Percentiles rank a stretch among this genome's conserved stretches.
phyloP scores from a whole-genome alignment of 2,113 vertebrate genomes.

The Empidonax alnorum region DNA sequence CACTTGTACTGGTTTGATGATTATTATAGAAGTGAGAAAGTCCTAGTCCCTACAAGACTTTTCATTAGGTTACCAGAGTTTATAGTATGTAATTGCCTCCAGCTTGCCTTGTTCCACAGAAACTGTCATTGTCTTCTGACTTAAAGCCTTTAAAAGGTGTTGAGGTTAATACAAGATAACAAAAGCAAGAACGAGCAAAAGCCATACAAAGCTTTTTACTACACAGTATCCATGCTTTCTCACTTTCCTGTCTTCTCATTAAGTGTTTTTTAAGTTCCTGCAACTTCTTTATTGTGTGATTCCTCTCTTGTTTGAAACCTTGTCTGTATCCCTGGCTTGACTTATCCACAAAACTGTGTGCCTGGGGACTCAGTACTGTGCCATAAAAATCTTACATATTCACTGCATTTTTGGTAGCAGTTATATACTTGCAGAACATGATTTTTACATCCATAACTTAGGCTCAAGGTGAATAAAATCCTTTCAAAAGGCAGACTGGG shows the following conservation, averaged over 20 bases:
- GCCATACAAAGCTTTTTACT: not conserved
- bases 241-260: not conserved
- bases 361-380: not conserved
- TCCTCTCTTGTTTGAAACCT: not conserved
- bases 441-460: not conserved
- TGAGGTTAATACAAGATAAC: not conserved
- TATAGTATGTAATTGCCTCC: not conserved
- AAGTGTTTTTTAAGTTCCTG: not conserved
- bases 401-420: not conserved
- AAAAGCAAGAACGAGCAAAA: not conserved
- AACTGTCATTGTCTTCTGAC: rapidly evolving
- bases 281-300: not conserved
- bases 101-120: not conserved
- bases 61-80: not conserved
- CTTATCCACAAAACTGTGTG: not conserved
- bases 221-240: not conserved
- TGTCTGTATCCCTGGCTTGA: not conserved
- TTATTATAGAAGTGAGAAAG: not conserved
- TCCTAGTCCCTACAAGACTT: not conserved
- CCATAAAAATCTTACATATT: not conserved
- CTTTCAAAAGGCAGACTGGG: not conserved
- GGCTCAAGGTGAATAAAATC: not conserved
- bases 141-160: not conserved
- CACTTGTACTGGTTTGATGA: not conserved
- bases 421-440: not conserved